Base-by-base conservation (phyloP, 2,888 invertebrate species). In the Conops quadrifasciatus region DNA sequence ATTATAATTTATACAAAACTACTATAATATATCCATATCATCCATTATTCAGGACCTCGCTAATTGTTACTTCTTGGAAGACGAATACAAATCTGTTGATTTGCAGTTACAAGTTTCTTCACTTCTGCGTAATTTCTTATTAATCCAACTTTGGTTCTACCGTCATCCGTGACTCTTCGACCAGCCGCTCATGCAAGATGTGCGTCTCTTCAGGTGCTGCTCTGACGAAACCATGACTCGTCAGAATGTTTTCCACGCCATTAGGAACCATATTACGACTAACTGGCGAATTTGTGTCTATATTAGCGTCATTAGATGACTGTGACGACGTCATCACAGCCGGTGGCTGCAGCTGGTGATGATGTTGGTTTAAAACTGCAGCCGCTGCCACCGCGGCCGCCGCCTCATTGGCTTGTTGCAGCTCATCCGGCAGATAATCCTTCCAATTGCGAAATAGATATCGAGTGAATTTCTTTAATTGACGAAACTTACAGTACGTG, bases 401-500 rank as follows among this genome's bases (percentile, higher is more conserved):
- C 1, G 75, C 77, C 11, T 75, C 77, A 24, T 75, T 76, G 26
- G 78, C 76, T 68, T 76, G 75, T 51, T 77, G 78, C 64, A 87
- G 87, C 71, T 92, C 86, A 74, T 92, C 92, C 0, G 94, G 94
- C 49, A 96, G 88, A 82, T 96, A 95, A 82, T 96, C 95, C 85
- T 95, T 95, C 96, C 96, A 96, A 82, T 95, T 95, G 78, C 96
- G 89, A 80, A 96, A 95, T 74, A 96, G 87, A 82, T 96, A 96
- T 67, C 96, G 88, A 0, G 96, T 96, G 81, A 96, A 96, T 84
- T 96, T 96, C 75, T 95, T 88, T 30, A 96, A 87, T 82, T 96
- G 96, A 62, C 96, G 87, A 82, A 96, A 96, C 84, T 96, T 96
- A 85, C 96, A 96, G 80, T 96, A 96, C 0, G 96, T 96, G 0